Base-by-base conservation (phyloP, 2,113 vertebrate species). In the Ageneiosus marmoratus region DNA sequence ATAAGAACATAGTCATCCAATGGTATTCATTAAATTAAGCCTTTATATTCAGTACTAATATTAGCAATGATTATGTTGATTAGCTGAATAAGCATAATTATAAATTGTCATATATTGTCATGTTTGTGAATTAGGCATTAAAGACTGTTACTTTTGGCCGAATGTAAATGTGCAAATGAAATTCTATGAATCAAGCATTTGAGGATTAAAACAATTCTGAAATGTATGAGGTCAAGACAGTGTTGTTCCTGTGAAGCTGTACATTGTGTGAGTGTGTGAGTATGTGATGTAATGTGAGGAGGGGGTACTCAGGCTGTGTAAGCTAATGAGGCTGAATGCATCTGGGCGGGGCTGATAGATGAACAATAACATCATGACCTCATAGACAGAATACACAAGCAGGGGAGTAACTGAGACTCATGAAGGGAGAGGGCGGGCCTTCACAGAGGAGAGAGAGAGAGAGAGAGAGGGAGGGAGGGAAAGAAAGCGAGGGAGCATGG, bases 361-460 rank as follows among this genome's bases (percentile, higher is more conserved):
- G 83, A 87, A 88, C 88, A 89, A 92, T 89, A 89, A 89, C 89
- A 90, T 88, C 90, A 95, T 96, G 94, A 96, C 95, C 95, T 96
- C 96, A 96, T 92, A 81, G 85, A 73, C 84, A 81, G 86, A 65
- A 81, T 18, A 85, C 48, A 72, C 44, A 79, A 73, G 84, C 70
- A 62, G 78, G 75, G 70, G 63, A 62, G 88, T 85, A 85, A 88
- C 84, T 82, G 76, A 81, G 79, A 79, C 80, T 81, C 56, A 88
- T 34, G 48, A 70, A 77, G 44, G 58, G 81, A 85, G 79, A 51
- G 62, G 37, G 86, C 76, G 34, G 81, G 88, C 88, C 83, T 83
- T 87, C 83, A 82, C 73, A 84, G 85, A 65, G 72, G 6, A 18
- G 60, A 63, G 62, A 18, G 62, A 16, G 34, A 37, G 65, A 67